Conservation (phyloP, 2,113 vertebrate genomes). For the Xenopus laevis region DNA sequence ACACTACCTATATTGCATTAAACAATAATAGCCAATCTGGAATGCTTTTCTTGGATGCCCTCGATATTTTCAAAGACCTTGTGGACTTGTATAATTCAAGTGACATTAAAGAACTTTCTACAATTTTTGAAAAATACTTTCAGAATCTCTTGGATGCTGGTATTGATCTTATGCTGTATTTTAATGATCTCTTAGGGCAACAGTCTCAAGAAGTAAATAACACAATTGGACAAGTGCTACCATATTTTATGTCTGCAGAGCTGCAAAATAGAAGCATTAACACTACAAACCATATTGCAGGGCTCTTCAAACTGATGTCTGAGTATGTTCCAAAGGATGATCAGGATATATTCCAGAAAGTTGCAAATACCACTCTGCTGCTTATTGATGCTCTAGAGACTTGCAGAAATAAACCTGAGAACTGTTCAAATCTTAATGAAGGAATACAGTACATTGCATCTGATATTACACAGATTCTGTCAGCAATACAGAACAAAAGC, state of each 20-base stretch:
- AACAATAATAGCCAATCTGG: background rate
- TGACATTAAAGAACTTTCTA: background rate
- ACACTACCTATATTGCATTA: background rate
- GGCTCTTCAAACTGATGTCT: constrained; percentile 9
- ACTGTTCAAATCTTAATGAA: constrained; percentile 8
- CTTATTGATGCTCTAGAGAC: constrained; percentile 4
- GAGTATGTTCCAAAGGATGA: constrained; percentile 3
- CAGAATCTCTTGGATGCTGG: no score
- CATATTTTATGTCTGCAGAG: constrained; percentile 2
- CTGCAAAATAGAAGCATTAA: constrained; percentile 8
- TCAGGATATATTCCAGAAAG: constrained; percentile 1
- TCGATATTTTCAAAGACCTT: background rate
- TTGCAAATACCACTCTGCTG: constrained; percentile 8
- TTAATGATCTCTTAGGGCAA: background rate
- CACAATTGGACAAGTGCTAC: background rate
- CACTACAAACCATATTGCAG: background rate
- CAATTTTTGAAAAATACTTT: background rate
- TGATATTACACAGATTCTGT: constrained; percentile 12
- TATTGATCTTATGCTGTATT: background rate
- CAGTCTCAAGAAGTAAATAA: background rate
- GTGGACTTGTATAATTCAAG: background rate
- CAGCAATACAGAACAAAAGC: constrained; percentile 16
- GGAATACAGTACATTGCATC: constrained; percentile 12
- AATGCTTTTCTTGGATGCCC: background rate
- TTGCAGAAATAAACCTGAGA: background rate